Evolutionary conservation across 2,113 vertebrate species (phyloP).

Genomic region (Gopherus evgoodei): DNA sequence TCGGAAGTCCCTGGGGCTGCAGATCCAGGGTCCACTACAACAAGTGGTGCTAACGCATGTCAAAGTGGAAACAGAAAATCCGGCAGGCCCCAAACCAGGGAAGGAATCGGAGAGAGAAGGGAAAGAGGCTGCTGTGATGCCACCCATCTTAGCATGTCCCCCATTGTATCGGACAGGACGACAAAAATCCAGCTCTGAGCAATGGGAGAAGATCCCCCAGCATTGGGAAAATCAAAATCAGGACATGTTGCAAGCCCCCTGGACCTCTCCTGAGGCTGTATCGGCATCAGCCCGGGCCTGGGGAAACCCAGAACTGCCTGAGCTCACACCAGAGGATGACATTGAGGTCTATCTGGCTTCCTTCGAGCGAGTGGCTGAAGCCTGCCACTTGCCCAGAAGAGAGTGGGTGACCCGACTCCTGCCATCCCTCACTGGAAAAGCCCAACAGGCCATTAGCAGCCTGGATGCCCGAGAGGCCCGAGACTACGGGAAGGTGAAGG

Average conservation of each 20-base stretch:
- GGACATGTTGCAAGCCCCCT: background rate
- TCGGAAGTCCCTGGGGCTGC: no score
- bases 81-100: background rate
- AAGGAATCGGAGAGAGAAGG: no score
- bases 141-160: no score
- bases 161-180: no score
- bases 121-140: no score
- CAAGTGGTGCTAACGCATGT: background rate
- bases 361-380: slow-evolving; percentile 9
- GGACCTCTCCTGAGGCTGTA: background rate
- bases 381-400: slow-evolving; percentile 8
- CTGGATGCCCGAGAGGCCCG: slow-evolving; percentile 7
- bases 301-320: background rate
- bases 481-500: slow-evolving; percentile 59
- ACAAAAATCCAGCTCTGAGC: background rate
- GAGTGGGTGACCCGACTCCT: slow-evolving; percentile 17
- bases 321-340: background rate
- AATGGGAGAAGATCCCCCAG: background rate
- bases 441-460: background rate
- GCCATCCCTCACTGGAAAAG: background rate
- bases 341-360: slow-evolving; percentile 11
- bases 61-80: background rate
- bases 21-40: background rate
- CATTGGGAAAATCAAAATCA: background rate
- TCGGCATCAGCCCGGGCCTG: background rate